phyloP scores from a whole-genome alignment of 2,888 invertebrate genomes.

The Lysandra bellargus region DNA sequence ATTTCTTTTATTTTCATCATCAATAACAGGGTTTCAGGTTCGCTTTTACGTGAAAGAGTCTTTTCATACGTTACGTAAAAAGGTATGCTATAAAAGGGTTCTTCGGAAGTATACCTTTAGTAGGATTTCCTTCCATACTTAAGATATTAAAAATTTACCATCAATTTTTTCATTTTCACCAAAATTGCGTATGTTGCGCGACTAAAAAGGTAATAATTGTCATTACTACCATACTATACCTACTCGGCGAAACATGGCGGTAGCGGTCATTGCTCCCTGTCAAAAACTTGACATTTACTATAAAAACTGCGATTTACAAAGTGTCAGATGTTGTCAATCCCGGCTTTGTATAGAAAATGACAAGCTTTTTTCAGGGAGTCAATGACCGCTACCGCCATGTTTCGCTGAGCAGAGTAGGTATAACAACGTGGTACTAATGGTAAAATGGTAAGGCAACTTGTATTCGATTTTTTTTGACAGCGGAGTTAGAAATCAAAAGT shows the following conservation, averaged over 20 bases:
- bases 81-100: background rate
- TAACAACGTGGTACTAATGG: too few relatives aligned
- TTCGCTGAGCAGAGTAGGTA: too few relatives aligned
- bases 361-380: too few relatives aligned
- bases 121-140: background rate
- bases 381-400: too few relatives aligned
- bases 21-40: background rate
- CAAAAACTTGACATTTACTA: too few relatives aligned
- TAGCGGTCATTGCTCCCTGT: too few relatives aligned
- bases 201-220: background rate
- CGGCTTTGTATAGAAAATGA: too few relatives aligned
- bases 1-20: conserved; percentile 1
- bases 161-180: background rate
- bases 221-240: background rate
- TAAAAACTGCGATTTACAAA: too few relatives aligned
- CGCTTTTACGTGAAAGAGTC: conserved; percentile 3
- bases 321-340: too few relatives aligned
- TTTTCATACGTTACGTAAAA: background rate
- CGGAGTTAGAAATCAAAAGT: too few relatives aligned
- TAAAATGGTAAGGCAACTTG: background rate
- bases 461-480: background rate
- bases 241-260: too few relatives aligned
- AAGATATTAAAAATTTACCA: background rate
- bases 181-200: background rate
- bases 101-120: background rate